Base-by-base conservation (phyloP, 30 jellyfish, hydroid and myxozoan species). In the Mastigias papua region DNA sequence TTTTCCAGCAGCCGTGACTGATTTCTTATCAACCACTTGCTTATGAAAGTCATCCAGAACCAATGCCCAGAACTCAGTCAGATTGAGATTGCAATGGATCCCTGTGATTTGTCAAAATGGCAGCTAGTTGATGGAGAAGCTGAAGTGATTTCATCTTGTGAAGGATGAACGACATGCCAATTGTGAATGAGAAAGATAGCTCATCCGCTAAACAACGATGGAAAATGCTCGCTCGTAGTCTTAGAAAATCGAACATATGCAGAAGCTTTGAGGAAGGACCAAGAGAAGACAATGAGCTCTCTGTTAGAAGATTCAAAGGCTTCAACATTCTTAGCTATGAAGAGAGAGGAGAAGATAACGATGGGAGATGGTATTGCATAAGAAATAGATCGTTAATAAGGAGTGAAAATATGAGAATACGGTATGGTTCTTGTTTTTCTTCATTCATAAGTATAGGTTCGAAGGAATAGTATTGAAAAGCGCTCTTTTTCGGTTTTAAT, bases 221-320 rank as follows among this genome's bases (percentile, higher is more conserved):
- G 96, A 76, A 76, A 35, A 22, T 87, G 13, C 58, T 87, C 23
- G 96, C 96, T 3, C 82, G 35, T 20, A 75, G 69, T 6, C 68
- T 87, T 73, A 78, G 46, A n/a, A 76, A 87, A 71, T 62, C 71
- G 34, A 78, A 49, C 11, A 28, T 1, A 29, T 15, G 29, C 57
- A 9, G 34, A 33, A 20, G 26, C 21, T 25, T n/a, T 17, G 62
- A 69, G 30, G 58, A 28, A 29, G 61, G 62, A n/a, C n/a, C n/a
- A 42, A n/a, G 30, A 1, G 61, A 9, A 19, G 61, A 35, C 20
- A 37, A 49, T 32, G 70, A 66, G 26, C 49, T 80, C 9, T 87
- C 96, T 37, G 87, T 87, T 29, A 86, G 96, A 34, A 63, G 91
- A 22, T 87, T 87, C 46, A 63, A 64, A 30, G 96, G 96, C 7